A percentile compares a stretch with the other conserved stretches of the same genome.
phyloP scores from a whole-genome alignment of 2,113 vertebrate genomes.

The Sylvilagus bachmani region DNA sequence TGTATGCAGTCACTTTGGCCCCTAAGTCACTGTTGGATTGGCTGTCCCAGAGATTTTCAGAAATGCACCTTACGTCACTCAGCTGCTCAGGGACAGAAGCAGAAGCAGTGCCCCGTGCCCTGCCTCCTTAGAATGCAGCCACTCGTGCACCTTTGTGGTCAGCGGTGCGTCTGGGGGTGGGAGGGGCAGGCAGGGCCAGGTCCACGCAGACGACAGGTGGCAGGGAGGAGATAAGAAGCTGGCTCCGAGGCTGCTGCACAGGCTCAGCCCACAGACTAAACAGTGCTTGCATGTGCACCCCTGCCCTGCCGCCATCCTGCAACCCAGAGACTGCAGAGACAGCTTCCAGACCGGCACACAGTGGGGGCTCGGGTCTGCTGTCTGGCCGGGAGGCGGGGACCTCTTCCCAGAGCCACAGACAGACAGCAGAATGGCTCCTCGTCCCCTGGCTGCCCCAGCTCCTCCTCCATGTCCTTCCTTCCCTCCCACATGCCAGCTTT shows the following conservation, averaged over 20 bases:
- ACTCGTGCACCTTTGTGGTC: background rate
- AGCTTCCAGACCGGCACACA: slow-evolving; percentile 74
- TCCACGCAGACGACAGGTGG: background rate
- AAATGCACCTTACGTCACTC: background rate
- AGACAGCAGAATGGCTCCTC: background rate
- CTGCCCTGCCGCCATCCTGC: slow-evolving; percentile 64
- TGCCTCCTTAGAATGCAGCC: background rate
- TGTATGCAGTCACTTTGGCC: background rate
- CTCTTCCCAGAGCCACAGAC: background rate
- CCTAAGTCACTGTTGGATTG: background rate
- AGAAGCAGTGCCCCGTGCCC: background rate
- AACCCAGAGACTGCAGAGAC: slow-evolving; percentile 78
- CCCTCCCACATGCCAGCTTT: background rate
- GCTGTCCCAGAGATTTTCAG: background rate
- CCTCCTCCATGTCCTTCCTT: background rate
- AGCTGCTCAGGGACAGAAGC: background rate
- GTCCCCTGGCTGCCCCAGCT: background rate
- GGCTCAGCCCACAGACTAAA: slow-evolving; percentile 79
- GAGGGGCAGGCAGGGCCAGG: slow-evolving; percentile 44
- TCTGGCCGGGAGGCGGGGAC: accelerated
- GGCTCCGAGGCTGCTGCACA: slow-evolving; percentile 58
- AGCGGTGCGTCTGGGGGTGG: background rate
- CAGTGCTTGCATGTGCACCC: slow-evolving; percentile 58
- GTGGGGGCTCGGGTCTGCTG: slow-evolving; percentile 34
- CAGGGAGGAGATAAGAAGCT: background rate